Evolutionary conservation across 1,140 invertebrate genomes (phyloP).

Genomic region (Drosophila pandora): DNA sequence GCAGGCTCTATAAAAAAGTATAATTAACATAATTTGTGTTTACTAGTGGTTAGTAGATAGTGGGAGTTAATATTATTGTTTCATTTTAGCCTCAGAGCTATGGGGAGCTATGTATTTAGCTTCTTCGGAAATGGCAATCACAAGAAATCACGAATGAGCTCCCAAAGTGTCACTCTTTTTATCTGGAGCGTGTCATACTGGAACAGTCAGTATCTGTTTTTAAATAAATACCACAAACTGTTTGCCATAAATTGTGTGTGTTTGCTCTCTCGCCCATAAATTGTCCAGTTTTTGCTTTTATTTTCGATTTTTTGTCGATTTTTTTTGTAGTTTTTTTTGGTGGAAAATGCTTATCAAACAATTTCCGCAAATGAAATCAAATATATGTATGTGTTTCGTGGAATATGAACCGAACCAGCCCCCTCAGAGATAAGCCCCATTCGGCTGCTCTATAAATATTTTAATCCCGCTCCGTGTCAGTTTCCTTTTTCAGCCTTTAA

Average conservation of each 20-base stretch:
- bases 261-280: constrained; percentile 39
- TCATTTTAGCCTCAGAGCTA: neutral
- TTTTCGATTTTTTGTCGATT: too few species aligned
- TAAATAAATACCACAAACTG: constrained; percentile 56
- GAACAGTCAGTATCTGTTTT: constrained; percentile 22
- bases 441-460: constrained; percentile 12
- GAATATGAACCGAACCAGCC: too few species aligned
- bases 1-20: constrained; percentile 25
- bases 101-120: too few species aligned
- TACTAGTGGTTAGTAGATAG: constrained; percentile 9
- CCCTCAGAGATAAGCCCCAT: constrained; percentile 11
- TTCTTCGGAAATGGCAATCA: constrained; percentile 10
- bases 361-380: constrained; percentile 43
- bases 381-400: neutral
- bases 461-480: constrained; percentile 7
- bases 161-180: constrained; percentile 40
- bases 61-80: constrained; percentile 17
- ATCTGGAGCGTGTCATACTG: constrained; percentile 42
- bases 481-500: neutral
- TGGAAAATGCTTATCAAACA: constrained; percentile 43
- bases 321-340: neutral
- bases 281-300: constrained; percentile 4
- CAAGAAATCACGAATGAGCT: constrained; percentile 28
- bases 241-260: constrained; percentile 40
- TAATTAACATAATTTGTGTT: constrained; percentile 79